phyloP scores from a whole-genome alignment of 2,113 vertebrate genomes.

The Xiphophorus couchianus region DNA sequence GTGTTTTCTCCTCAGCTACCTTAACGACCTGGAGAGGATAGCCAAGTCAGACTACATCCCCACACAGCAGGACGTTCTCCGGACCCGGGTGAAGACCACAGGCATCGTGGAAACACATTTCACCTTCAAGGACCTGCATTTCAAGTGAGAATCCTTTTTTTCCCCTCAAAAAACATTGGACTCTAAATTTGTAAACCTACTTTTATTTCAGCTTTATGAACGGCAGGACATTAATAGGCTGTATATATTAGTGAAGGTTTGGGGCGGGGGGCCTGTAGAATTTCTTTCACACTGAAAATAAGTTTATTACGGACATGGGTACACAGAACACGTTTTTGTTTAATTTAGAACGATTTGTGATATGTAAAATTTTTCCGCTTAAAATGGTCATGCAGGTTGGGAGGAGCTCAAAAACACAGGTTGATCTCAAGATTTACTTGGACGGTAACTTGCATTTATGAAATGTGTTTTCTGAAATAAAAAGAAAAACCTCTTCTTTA shows the following conservation, averaged over 20 bases:
- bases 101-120: constrained; percentile 99
- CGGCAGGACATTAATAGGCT: not conserved
- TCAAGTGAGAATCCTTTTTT: constrained; percentile 86
- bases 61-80: constrained; percentile 95
- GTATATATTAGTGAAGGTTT: not conserved
- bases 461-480: too few relatives aligned
- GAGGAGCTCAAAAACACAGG: too few relatives aligned
- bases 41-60: constrained; percentile 92
- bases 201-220: not conserved
- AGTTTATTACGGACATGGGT: too few relatives aligned
- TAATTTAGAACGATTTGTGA: too few relatives aligned
- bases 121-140: constrained; percentile 98
- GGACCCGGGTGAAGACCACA: constrained; percentile 97
- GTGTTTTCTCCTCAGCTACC: constrained; percentile 74
- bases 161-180: not conserved
- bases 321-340: too few relatives aligned
- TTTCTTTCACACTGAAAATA: too few relatives aligned
- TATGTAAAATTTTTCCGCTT: too few relatives aligned
- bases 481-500: too few relatives aligned
- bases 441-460: too few relatives aligned
- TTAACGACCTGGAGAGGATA: constrained; percentile 91
- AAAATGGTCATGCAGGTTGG: too few relatives aligned
- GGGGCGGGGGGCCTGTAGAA: too few relatives aligned
- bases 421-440: too few relatives aligned
- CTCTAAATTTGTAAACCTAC: not conserved